phyloP scores from a whole-genome alignment of 2,888 invertebrate species.

The Oxyteleia sp. region DNA sequence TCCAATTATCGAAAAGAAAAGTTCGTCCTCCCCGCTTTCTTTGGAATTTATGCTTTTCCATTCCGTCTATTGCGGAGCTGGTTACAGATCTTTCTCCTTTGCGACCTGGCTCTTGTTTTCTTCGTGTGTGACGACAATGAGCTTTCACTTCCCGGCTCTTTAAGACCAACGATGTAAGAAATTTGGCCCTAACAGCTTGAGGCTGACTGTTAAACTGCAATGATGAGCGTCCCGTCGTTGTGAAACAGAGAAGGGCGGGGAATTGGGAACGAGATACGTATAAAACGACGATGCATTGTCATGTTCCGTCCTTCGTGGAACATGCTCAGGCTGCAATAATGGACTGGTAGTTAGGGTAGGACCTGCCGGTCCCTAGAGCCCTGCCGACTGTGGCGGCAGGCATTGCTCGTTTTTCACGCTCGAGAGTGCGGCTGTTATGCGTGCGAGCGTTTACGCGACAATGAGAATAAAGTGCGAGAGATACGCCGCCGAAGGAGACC shows the following conservation, averaged over 20 bases:
- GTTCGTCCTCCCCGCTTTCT: constrained; percentile 11
- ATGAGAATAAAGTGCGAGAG: constrained; percentile 35
- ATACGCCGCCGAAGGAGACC: constrained; percentile 7
- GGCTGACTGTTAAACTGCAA: constrained; percentile 54
- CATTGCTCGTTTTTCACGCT: constrained; percentile 55
- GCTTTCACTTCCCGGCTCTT: constrained; percentile 29
- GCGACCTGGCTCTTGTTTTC: constrained; percentile 2
- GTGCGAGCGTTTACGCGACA: constrained; percentile 35
- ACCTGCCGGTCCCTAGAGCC: constrained; percentile 12
- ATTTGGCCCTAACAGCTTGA: constrained; percentile 53
- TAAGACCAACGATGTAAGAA: constrained; percentile 35
- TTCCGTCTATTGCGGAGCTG: constrained; percentile 20
- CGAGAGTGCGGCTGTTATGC: constrained; percentile 26
- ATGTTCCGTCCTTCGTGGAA: constrained; percentile 57
- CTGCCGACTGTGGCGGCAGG: constrained; percentile 2
- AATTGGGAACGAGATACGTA: constrained; percentile 34
- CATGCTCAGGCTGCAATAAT: constrained; percentile 52
- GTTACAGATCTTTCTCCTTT: constrained; percentile 14
- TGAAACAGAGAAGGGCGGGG: constrained; percentile 56
- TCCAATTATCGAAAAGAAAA: constrained; percentile 52
- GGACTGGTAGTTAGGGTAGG: constrained; percentile 52
- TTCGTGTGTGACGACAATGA: not conserved
- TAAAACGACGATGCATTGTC: constrained; percentile 58
- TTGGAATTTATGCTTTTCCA: no score
- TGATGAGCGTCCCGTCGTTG: constrained; percentile 46